Base-by-base conservation (phyloP, 2,797 vertebrate species). In the Scolopax bukidnonensis region DNA sequence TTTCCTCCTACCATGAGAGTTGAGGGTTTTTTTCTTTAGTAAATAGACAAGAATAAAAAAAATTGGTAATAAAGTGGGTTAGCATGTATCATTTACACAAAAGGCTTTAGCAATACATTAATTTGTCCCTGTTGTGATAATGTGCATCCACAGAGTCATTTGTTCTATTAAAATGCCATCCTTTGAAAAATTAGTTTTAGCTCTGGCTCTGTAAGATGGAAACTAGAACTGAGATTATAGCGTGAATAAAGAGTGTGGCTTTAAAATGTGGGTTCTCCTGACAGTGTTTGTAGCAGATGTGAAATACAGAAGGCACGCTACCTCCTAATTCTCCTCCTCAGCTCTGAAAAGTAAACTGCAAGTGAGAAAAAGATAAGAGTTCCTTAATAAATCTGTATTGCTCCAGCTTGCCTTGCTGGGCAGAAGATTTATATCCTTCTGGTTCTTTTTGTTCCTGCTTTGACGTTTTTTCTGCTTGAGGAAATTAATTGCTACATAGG, bases 21-120 rank as follows among this genome's bases (percentile, higher is more conserved):
- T 24, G 19, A 3, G 36, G 36, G n/a, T 65, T 13, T 33, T 93
- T 38, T 5, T 25, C 60, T 87, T 71, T 20, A 71, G 36, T 67
- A 73, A 94, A 57, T 50, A 90, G 84, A 28, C 17, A n/a, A 71
- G 65, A 86, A 86, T 81, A 69, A 87, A 68, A 93, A 36, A 85
- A 54, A 30, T 80, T 56, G 67, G 36, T 92, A 47, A 67, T 78
- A 69, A 51, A 71, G 16, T 70, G 43, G 9, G 12, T 92, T 67
- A 1, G 25, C 87, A 51, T 60, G 43, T 83, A 77, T 89, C 78
- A 48, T 48, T 96, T 87, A 28, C 71, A 84, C 38, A 23, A 48
- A 73, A 61, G 43, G 11, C 41, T 84, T 77, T 59, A 90, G 57
- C 69, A 90, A 4, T 20, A 17, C 28, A 0, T 56, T 75, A 9